A percentile compares a stretch with the other conserved stretches of the same genome.
These are phyloP conservation scores for Pachypsylla venusta DNA, from an alignment of 1,140 invertebrate species.

Conservation along the genomic window DNA sequence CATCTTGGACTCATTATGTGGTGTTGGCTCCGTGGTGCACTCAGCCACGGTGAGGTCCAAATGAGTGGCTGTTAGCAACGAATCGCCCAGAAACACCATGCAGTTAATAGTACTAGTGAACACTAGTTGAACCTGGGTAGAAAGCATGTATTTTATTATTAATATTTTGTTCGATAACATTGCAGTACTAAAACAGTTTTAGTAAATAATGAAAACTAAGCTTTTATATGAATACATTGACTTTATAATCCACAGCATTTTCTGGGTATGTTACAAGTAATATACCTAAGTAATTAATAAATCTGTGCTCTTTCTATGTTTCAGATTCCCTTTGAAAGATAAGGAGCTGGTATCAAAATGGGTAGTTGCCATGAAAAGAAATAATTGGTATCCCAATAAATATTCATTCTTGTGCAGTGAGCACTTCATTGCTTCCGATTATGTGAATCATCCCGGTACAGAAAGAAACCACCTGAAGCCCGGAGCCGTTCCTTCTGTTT, in stretches of 20 bases:
- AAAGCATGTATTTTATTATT: no score
- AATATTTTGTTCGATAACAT: no score
- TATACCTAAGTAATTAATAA: background rate
- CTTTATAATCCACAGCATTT: background rate
- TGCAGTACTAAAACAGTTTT: no score
- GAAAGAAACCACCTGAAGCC: background rate
- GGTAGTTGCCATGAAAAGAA: background rate
- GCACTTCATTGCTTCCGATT: background rate
- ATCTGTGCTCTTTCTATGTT: background rate
- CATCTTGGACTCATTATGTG: no score
- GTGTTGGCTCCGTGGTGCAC: no score
- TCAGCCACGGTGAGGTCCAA: no score
- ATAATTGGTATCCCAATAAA: constrained; percentile 8
- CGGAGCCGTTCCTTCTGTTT: background rate
- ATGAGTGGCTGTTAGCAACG: no score
- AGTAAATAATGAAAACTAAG: background rate
- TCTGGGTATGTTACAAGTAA: background rate
- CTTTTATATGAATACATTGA: background rate
- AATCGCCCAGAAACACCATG: no score
- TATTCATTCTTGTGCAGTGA: background rate
- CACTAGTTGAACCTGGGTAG: no score
- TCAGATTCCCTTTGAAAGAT: background rate
- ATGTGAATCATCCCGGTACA: background rate
- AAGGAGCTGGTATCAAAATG: background rate
- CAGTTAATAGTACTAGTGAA: no score